Evolutionary conservation across 2,888 invertebrate genomes (phyloP), one percentile per base, ranked within the genome.

Genomic region (Chymomyza fuscimana): DNA sequence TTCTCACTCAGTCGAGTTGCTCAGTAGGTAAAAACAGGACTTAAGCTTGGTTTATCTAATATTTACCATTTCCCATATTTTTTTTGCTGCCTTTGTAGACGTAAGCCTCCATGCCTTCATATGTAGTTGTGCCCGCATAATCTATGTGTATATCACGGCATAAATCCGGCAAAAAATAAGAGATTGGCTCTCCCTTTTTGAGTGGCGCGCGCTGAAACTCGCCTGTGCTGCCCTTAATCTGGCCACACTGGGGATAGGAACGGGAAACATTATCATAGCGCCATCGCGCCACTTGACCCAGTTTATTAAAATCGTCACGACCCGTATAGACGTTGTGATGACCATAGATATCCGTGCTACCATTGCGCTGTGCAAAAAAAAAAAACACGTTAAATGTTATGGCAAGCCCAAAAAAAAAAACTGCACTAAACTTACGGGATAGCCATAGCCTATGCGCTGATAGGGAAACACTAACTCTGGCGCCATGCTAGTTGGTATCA

Each of bases 371-470:
- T 0, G 29, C 19, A 25, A 15, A 22, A 54, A 19, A 54, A 6
- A 51, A 51, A 1, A 5, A 15, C 15, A 51, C 5, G 51, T 16
- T 22, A n/a, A 9, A 46, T 54, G 46, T 52, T 5, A 19, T 7
- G 3, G 50, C 2, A n/a, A 25, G 16, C 7, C 15, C 32, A 63
- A 63, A 25, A 63, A 9, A 12, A 59, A 40, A 46, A 52, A 56
- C 54, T 4, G 10, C 19, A 12, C 32, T 7, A 10, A n/a, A 10
- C 83, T 85, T 91, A 95, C 95, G 90, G 91, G 92, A 86, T 96
- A 97, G 90, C 97, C 97, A 94, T 97, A 96, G 12, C 96, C 98
- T 87, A 98, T 97, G 82, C 93, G 94, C 83, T 97, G 97, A 77
- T 94, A 94, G 0, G 94, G 94, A 0, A 94, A 93, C 0, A 93